Percentiles rank a stretch among this genome's conserved stretches.
These are phyloP conservation scores for Platyscelio sp. DNA, from an alignment of 2,888 invertebrate species.

Conservation along the genomic window DNA sequence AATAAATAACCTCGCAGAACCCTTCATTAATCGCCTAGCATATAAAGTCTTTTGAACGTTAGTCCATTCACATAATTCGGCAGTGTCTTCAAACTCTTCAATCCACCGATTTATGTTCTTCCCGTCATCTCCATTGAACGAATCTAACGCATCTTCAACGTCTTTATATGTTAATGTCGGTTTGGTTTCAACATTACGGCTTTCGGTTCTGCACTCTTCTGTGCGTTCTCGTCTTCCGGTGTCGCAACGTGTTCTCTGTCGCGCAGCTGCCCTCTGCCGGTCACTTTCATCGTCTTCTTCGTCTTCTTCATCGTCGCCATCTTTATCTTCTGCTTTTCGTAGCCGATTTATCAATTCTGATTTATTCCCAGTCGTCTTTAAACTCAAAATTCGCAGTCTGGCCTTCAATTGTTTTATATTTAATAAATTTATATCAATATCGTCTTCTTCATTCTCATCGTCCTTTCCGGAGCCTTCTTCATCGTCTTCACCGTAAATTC, in stretches of 20 bases:
- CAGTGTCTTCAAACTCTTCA: constrained; percentile 67
- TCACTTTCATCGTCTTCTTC: background rate
- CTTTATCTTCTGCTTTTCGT: background rate
- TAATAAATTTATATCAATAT: constrained; percentile 15
- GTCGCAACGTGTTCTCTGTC: too few relatives aligned
- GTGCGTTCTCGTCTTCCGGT: background rate
- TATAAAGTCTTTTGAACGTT: constrained; percentile 63
- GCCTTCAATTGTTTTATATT: constrained; percentile 17
- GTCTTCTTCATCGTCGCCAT: background rate
- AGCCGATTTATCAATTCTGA: constrained; percentile 25
- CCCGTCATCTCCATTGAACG: constrained; percentile 58
- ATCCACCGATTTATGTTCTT: constrained; percentile 57
- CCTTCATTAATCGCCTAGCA: constrained; percentile 56
- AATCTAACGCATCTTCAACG: constrained; percentile 48
- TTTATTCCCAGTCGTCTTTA: constrained; percentile 45
- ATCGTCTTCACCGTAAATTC: background rate
- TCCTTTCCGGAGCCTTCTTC: background rate
- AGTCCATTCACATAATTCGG: constrained; percentile 50
- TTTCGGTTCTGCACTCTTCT: background rate
- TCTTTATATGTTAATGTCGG: constrained; percentile 50
- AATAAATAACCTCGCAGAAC: constrained; percentile 62
- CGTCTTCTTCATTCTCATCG: background rate
- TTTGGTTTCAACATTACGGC: background rate
- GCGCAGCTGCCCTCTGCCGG: background rate
- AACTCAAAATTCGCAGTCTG: background rate